These are phyloP conservation scores for Netelia melanura DNA, from an alignment of 2,888 invertebrate species.

Conservation along the genomic window DNA sequence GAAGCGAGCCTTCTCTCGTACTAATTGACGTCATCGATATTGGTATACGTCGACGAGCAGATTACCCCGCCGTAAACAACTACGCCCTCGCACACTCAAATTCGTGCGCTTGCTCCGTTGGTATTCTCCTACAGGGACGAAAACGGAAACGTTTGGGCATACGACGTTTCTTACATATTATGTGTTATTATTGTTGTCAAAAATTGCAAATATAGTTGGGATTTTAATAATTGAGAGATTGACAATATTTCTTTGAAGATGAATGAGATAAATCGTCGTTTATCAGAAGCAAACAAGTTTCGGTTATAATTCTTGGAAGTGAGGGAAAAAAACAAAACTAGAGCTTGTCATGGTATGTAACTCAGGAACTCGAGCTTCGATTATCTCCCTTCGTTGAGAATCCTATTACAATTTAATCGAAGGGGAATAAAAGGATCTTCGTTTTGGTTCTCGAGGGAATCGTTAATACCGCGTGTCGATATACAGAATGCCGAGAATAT, in stretches of 20 bases:
- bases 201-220: too few relatives aligned
- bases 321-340: slow-evolving; percentile 31
- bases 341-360: slow-evolving; percentile 81
- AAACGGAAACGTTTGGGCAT: background rate
- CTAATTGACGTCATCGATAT: slow-evolving; percentile 85
- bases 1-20: slow-evolving; percentile 78
- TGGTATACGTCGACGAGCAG: slow-evolving; percentile 84
- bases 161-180: too few relatives aligned
- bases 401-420: slow-evolving; percentile 82
- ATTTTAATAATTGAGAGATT: too few relatives aligned
- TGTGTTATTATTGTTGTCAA: too few relatives aligned
- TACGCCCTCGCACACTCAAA: slow-evolving; percentile 74
- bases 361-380: slow-evolving; percentile 75
- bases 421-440: slow-evolving; percentile 64
- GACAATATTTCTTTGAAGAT: too few relatives aligned
- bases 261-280: too few relatives aligned
- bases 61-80: slow-evolving; percentile 84
- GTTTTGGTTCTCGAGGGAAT: slow-evolving; percentile 51
- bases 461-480: slow-evolving; percentile 67
- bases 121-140: background rate
- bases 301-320: slow-evolving; percentile 34
- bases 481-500: slow-evolving; percentile 46
- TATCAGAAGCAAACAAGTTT: background rate
- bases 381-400: slow-evolving; percentile 75
- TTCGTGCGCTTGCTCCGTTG: slow-evolving; percentile 58